Conservation (phyloP, 1,140 invertebrate species). For the Ips typographus region DNA sequence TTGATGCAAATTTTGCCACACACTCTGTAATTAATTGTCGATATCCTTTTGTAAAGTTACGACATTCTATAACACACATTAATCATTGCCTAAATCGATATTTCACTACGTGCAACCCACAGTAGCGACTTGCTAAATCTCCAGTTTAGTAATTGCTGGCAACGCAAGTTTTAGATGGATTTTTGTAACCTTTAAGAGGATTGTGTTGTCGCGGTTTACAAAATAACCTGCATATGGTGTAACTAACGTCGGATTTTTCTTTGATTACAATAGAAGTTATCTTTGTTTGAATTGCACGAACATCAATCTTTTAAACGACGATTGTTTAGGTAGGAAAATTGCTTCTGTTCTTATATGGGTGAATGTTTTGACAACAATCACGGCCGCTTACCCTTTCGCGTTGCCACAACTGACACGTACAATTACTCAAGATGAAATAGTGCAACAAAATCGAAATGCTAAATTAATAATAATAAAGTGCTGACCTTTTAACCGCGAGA, state of each 20-base stretch:
- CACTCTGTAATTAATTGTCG: no score
- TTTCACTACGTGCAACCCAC: conserved; percentile 12
- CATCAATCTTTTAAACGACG: no score
- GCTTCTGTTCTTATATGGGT: neutral
- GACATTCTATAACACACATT: neutral
- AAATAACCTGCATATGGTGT: conserved; percentile 1
- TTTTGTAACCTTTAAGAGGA: conserved; percentile 14
- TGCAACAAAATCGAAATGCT: conserved; percentile 17
- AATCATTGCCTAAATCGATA: conserved; percentile 11
- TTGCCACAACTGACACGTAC: neutral
- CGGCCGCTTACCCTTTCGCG: neutral
- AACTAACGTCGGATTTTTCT: neutral
- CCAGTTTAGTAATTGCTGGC: conserved; percentile 9
- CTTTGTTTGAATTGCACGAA: neutral
- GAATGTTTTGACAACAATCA: neutral
- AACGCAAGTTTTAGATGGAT: conserved; percentile 9
- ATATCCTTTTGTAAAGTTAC: no score
- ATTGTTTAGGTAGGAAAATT: neutral
- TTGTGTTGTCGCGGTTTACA: conserved; percentile 5
- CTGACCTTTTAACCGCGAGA: conserved; percentile 14
- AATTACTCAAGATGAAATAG: conserved; percentile 22
- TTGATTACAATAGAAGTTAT: neutral
- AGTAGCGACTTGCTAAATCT: conserved; percentile 10
- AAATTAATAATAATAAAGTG: conserved; percentile 16
- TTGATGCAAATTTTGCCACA: no score